Base-by-base conservation (phyloP, 2,797 vertebrate genomes). In the Melopsittacus undulatus region DNA sequence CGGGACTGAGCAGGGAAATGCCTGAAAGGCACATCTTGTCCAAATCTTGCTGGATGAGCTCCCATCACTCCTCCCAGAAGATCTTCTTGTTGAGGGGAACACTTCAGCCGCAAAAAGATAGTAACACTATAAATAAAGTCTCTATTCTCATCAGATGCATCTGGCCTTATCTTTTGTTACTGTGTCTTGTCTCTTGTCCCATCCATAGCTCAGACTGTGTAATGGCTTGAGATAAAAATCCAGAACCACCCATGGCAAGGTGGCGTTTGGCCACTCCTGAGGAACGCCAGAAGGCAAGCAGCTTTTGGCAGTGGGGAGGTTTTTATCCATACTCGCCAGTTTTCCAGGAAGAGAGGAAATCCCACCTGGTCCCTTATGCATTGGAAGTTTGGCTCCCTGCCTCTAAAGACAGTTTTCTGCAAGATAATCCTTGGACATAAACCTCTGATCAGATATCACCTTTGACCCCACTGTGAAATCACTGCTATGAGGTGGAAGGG, bases 61-160 rank as follows among this genome's bases (percentile, higher is more conserved):
- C 0, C 0, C 45, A 4, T 59, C 36, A 87, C 54, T 61, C 24
- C 9, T 27, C 29, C 40, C 36, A 16, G 66, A 83, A 86, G 80
- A 78, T 61, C 67, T 57, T 69, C 27, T 62, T 69, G 14, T 51
- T 72, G 45, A 64, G 18, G 20, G 22, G 29, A 6, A 92, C 18
- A 43, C 32, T 26, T 92, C 51, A 77, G 40, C 61, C 48, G 29
- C 36, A 32, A 38, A 83, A 86, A 63, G 8, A 24, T 83, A 92
- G 56, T 46, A 82, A 70, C 24, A 6, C 9, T 77, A 6, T 54
- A 83, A 96, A 95, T 96, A 96, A 83, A 94, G 15, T 56, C 23
- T 80, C 64, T 32, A 72, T 84, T 83, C 40, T 94, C 64, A 83
- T 76, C 56, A 64, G 10, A 23, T 85, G 64, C 42, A 13, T 91